Conservation (phyloP, 2,888 invertebrate genomes). For the Rhingia campestris region DNA sequence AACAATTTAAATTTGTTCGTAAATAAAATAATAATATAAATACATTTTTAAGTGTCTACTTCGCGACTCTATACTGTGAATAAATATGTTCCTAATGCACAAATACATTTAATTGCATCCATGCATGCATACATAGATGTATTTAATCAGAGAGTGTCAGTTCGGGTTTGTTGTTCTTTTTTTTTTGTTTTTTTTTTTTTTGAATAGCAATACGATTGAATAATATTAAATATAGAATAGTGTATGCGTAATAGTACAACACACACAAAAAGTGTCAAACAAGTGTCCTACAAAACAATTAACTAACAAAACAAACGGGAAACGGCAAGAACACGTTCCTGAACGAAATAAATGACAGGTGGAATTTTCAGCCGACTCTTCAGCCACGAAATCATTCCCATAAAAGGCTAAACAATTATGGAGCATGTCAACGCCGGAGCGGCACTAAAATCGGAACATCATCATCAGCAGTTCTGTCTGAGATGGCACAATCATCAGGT, state of each 20-base stretch:
- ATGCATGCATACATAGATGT: conserved; percentile 72
- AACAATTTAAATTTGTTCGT: conserved; percentile 74
- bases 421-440: conserved; percentile 79
- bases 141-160: conserved; percentile 64
- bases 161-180: conserved; percentile 52
- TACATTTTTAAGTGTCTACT: conserved; percentile 68
- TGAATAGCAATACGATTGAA: conserved; percentile 49
- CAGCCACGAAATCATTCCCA: conserved; percentile 50
- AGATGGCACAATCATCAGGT: conserved; percentile 93
- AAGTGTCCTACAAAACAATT: conserved; percentile 67
- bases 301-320: conserved; percentile 7
- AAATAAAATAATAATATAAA: conserved; percentile 72
- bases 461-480: conserved; percentile 90
- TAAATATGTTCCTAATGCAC: conserved; percentile 63
- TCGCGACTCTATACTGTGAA: conserved; percentile 27
- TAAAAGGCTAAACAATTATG: conserved; percentile 77
- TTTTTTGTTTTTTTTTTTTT: conserved; percentile 23
- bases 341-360: conserved; percentile 48
- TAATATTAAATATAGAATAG: conserved; percentile 71
- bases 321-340: not conserved
- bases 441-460: conserved; percentile 77
- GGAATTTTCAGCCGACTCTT: conserved; percentile 40
- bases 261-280: conserved; percentile 45
- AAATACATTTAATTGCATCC: conserved; percentile 74
- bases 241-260: conserved; percentile 58